Evolutionary conservation across 2,888 invertebrate genomes (phyloP).

Genomic region (Parnassius smintheus): DNA sequence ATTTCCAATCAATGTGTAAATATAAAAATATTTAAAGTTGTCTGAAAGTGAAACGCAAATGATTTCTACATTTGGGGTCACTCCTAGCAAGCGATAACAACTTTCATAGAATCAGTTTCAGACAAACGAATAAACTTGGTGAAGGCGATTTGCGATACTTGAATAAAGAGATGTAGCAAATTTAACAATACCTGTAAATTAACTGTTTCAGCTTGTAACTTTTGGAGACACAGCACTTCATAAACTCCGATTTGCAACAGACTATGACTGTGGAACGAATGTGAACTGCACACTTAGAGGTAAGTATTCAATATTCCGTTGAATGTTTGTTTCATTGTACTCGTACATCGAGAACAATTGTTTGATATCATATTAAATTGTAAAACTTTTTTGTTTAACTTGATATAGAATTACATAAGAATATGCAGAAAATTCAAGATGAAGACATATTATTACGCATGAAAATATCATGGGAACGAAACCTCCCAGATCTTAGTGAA

Average conservation of each 20-base stretch:
- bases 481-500: slow-evolving; percentile 61
- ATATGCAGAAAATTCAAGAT: slow-evolving; percentile 63
- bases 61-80: too few relatives aligned
- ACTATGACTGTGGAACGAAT: slow-evolving; percentile 67
- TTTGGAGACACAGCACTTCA: slow-evolving; percentile 65
- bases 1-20: too few relatives aligned
- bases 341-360: too few relatives aligned
- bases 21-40: too few relatives aligned
- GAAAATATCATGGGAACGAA: slow-evolving; percentile 71
- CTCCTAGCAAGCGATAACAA: too few relatives aligned
- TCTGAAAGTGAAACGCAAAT: too few relatives aligned
- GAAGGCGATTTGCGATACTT: too few relatives aligned
- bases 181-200: not conserved
- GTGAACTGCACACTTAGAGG: slow-evolving; percentile 69
- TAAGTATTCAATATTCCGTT: slow-evolving; percentile 31
- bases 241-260: slow-evolving; percentile 61
- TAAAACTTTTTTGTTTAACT: not conserved
- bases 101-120: too few relatives aligned
- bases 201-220: slow-evolving; percentile 65
- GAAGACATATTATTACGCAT: slow-evolving; percentile 55
- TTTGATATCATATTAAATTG: not conserved
- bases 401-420: slow-evolving; percentile 60
- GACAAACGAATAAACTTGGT: too few relatives aligned
- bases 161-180: too few relatives aligned
- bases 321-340: too few relatives aligned